A percentile compares a stretch with the other conserved stretches of the same genome.
These are phyloP conservation scores for Theocolax elegans DNA, from an alignment of 1,140 invertebrate species.

Conservation along the genomic window DNA sequence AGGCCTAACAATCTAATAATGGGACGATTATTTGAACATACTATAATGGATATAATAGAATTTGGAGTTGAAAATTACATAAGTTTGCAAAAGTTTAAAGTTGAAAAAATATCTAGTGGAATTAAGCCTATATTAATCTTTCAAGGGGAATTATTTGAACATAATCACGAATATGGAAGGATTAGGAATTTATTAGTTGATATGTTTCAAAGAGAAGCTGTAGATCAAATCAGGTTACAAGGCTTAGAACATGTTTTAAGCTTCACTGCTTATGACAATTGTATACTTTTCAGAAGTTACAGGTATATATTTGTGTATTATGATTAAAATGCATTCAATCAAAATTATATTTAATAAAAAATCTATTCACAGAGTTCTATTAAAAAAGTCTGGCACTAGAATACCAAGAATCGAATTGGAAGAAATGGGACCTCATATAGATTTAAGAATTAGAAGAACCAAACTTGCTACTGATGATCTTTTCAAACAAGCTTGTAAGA, in stretches of 20 bases:
- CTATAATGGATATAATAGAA: conserved; percentile 96
- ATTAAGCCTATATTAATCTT: conserved; percentile 94
- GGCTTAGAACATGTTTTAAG: conserved; percentile 93
- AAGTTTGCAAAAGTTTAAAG: conserved; percentile 82
- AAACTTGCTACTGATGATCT: conserved; percentile 92
- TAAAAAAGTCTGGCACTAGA: conserved; percentile 92
- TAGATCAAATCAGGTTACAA: conserved; percentile 84
- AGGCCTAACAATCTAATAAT: conserved; percentile 92
- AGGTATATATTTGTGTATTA: conserved; percentile 65
- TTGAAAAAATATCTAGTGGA: conserved; percentile 81
- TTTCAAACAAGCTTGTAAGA: conserved; percentile 86
- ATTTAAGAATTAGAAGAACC: conserved; percentile 85
- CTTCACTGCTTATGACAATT: conserved; percentile 85
- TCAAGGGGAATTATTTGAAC: conserved; percentile 91
- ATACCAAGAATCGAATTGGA: conserved; percentile 91
- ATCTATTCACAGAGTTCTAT: conserved; percentile 73
- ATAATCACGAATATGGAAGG: conserved; percentile 80
- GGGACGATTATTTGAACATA: conserved; percentile 89
- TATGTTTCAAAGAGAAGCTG: conserved; percentile 90
- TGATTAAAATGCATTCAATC: background rate
- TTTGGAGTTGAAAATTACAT: conserved; percentile 88
- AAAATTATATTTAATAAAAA: conserved; percentile 7
- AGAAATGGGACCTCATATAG: conserved; percentile 94
- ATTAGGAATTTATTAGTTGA: conserved; percentile 92
- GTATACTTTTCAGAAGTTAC: conserved; percentile 88